Percentiles rank a stretch among this genome's conserved stretches.
phyloP scores from a whole-genome alignment of 1,140 invertebrate species.

The Nautilus pompilius region DNA sequence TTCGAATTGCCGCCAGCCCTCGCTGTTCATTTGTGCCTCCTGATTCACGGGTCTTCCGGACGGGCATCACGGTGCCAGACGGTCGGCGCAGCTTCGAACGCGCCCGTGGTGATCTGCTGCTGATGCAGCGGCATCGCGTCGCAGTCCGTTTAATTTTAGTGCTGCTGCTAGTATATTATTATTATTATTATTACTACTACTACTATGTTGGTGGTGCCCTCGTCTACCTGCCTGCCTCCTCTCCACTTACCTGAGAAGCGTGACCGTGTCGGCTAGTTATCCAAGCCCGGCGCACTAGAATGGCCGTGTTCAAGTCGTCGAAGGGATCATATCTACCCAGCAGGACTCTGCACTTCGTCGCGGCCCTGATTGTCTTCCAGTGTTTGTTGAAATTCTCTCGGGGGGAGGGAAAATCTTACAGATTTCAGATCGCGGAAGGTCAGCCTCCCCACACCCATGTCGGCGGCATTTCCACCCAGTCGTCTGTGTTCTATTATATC shows the following conservation, averaged over 20 bases:
- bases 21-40: background rate
- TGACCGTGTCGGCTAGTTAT: background rate
- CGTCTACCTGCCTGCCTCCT: too few relatives aligned
- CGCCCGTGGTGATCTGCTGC: background rate
- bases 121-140: background rate
- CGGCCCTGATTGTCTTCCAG: conserved; percentile 20
- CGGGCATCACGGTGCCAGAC: background rate
- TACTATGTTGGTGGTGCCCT: background rate
- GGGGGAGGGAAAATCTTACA: conserved; percentile 18
- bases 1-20: background rate
- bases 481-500: conserved; percentile 18
- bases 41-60: background rate
- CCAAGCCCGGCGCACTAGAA: background rate
- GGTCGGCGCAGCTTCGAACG: background rate
- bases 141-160: background rate
- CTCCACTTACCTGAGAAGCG: background rate
- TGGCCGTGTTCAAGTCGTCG: background rate
- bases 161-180: background rate
- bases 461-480: conserved; percentile 11
- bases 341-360: conserved; percentile 11
- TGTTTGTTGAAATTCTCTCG: conserved; percentile 26
- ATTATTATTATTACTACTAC: background rate
- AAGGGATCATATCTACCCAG: background rate
- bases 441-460: conserved; percentile 14
- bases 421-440: conserved; percentile 16